Base-by-base conservation (phyloP, 2,113 vertebrate species). In the Danionella cerebrum region DNA sequence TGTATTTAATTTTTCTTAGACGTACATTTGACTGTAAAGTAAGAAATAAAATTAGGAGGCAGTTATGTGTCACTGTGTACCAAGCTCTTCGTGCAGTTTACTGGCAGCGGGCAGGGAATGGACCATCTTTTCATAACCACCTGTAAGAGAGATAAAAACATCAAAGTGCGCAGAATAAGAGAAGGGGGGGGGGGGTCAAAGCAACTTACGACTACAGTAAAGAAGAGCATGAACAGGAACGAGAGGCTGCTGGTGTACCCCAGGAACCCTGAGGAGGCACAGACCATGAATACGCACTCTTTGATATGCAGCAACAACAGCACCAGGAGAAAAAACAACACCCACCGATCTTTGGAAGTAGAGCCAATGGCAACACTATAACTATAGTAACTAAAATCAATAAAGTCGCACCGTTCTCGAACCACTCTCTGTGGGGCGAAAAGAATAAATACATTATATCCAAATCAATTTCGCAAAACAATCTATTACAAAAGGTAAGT, bases 211-310 rank as follows among this genome's bases (percentile, higher is more conserved):
- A 95, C 93, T 77, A 91, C 72, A 76, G 89, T 78, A 85, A 98
- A 97, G 81, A 94, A 96, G 74, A 93, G 79, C 90, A 92, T 95
- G 83, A 95, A 94, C 84, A 95, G 79, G 86, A 95, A 96, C 80
- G 94, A 92, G 60, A 97, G 78, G 87, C 93, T 91, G 83, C 95
- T 98, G 82, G 92, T 95, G 87, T 94, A 98, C 80, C 94, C 92
- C 82, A 98, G 91, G 86, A 97, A 97, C 77, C 94, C 96, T 98
- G 85, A 89, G 82, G 86, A 79, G 85, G 42, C 62, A 80, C 84
- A 83, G 76, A 85, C 81, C 42, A 78, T 12, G 51, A 8, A 10
- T 10, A 54, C 13, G 44, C 8, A 52, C 6, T 24, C 38, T 27
- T 19, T 19, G 14, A 59, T 14, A 53, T 24, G 50, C 13, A 12